Evolutionary conservation across 37 sponge, comb jelly and placozoan species (phyloP), one percentile per base, ranked within the genome.

Genomic region (Haliclona indistincta): DNA sequence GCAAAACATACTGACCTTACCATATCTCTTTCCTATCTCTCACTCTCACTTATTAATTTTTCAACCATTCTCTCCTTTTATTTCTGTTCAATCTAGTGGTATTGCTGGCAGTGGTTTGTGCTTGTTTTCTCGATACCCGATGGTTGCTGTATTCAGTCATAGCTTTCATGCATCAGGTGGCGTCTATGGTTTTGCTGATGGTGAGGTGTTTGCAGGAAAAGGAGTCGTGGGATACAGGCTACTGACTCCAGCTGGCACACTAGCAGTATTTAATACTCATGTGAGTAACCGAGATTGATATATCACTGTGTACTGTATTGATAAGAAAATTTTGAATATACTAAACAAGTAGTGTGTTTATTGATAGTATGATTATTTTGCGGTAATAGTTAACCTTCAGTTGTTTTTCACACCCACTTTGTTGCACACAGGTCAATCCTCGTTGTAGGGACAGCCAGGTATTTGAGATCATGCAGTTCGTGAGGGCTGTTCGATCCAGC

Each of bases 21-120:
- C 17, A 17, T 49, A 11, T 19, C 26, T 20, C 25, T 29, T 20
- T 20, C 23, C 62, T 22, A 10, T 22, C 62, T 29, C 62, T 22
- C 62, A 8, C 62, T 60, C 62, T 60, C 62, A 26, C 26, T 29
- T 20, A 38, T 28, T 40, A 10, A 38, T 64, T 29, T 69, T 43
- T 43, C 26, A 20, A 47, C 51, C 52, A 11, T 22, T 10, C 54
- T 64, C 44, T 63, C 44, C 20, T 28, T 5, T 38, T 6, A 11
- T 25, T 58, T 58, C 22, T 58, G 7, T 15, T 4, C 49, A 17
- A 37, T 4, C 65, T 33, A 91, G 92, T 86, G 83, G 89, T 23
- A 51, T 84, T 15, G 54, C 87, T 43, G 92, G 92, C 15, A 92
- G 84, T 83, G 92, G 92, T 41, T 38, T 87, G 65, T 92, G 92